Evolutionary conservation across 1,140 invertebrate species (phyloP), one percentile per base, ranked within the genome.

Genomic region (Musca domestica): DNA sequence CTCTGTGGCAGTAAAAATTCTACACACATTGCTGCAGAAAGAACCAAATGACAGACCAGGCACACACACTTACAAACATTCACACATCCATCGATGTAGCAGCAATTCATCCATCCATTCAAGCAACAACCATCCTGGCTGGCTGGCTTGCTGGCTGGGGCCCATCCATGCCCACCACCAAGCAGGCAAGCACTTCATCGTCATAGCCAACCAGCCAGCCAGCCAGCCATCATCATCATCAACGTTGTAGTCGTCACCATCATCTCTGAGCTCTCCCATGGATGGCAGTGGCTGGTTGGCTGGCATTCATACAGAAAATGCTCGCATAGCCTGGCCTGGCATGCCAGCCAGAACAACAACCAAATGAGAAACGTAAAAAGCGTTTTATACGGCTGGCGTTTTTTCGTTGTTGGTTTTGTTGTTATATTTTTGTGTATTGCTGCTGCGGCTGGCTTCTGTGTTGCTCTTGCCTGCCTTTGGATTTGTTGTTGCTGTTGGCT

Each of bases 341-440:
- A 17, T 23, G 47, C 23, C 48, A 51, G 34, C 34, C 34, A 41
- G 34, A 41, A 41, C 34, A 41, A 41, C 34, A 41, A 12, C 34
- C 34, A 41, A 41, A 48, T n/a, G 23, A 65, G 17, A 61, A 30
- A 20, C 19, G 51, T 34, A 34, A 67, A 68, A 64, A 68, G 67
- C 67, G 67, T 68, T 68, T 65, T 49, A 61, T 61, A 61, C 56
- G 27, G 30, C 34, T 61, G 23, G 25, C 27, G 23, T 25, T 56
- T 58, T 27, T 30, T 27, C 20, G n/a, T 61, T 61, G 27, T 20
- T 34, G n/a, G 5, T 61, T 15, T 34, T 66, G 67, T 69, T 74
- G 73, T 71, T 70, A n/a, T n/a, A 68, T 72, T 71, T 65, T 71
- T 56, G 70, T 69, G 71, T 70, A 69, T 75, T 73, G 76, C 73